Evolutionary conservation across 1,140 invertebrate species (phyloP), one percentile per base, ranked within the genome.

Genomic region (Littorina saxatilis): DNA sequence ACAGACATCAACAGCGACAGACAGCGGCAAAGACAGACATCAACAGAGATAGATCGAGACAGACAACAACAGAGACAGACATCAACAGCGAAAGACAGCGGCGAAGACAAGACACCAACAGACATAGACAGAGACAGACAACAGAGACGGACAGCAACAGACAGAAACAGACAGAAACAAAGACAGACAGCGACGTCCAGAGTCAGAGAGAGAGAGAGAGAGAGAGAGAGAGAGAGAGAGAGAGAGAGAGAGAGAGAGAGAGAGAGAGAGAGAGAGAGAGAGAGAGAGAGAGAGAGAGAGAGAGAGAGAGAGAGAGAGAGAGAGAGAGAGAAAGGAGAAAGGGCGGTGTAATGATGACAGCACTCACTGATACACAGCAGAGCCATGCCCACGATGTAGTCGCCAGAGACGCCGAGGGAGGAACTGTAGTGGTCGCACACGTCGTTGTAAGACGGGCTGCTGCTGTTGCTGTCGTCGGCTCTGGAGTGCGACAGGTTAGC

Each of bases 361-460:
- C 5, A 68, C 66, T 68, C 66, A 68, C 66, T 68, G 66, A 68
- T 68, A 32, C 66, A 68, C 35, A 68, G 2, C 32, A 68, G 35
- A 39, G 32, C 5, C 32, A 68, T 39, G 15, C 32, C 66, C 35
- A 39, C 66, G 35, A 68, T 40, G 35, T 68, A 68, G 66, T 68
- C 66, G 5, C 35, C 66, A 68, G 35, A 39, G 2, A 23, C 32
- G 15, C 66, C 66, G 0, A 68, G 66, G 0, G 66, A 39, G 35
- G 66, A 68, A 17, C 32, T 68, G 35, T 39, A 39, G 32, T 68
- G 17, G 35, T 68, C 66, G 20, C 66, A 68, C 13, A 68, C 66
- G 35, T 32, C 66, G 66, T 68, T 68, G 66, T 39, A 68, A 32
- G 35, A 39, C 9, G 11, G 66, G 20, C 66, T 39, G 66, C 66